These are phyloP conservation scores for Luperina nickerlii DNA, from an alignment of 2,888 invertebrate genomes.

Conservation along the genomic window DNA sequence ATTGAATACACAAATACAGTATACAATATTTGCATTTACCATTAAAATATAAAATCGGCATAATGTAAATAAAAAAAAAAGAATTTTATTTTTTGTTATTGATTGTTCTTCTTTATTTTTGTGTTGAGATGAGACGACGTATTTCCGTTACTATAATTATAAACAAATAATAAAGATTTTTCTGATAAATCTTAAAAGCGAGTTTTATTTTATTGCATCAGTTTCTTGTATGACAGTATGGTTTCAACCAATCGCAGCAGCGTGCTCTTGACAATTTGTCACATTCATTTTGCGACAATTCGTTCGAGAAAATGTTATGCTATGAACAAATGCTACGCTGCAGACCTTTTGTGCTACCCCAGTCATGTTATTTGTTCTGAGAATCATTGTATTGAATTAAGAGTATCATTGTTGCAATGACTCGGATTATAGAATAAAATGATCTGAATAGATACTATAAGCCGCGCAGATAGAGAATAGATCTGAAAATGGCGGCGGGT, in stretches of 20 bases:
- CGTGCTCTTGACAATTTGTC: not conserved
- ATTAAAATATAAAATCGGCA: conserved; percentile 67
- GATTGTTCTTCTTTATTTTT: conserved; percentile 85
- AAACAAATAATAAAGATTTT: conserved; percentile 86
- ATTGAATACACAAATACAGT: conserved; percentile 62
- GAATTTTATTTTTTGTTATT: conserved; percentile 84
- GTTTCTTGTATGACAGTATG: too few species aligned
- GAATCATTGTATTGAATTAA: not conserved
- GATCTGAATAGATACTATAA: too few species aligned
- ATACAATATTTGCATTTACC: conserved; percentile 71
- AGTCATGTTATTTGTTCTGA: not conserved
- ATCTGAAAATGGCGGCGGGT: too few species aligned
- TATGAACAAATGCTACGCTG: too few species aligned
- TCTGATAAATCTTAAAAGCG: conserved; percentile 79
- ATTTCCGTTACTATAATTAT: conserved; percentile 85
- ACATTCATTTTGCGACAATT: not conserved
- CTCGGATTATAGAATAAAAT: not conserved
- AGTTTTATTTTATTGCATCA: conserved; percentile 43
- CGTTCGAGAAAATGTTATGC: too few species aligned
- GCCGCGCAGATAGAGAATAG: too few species aligned
- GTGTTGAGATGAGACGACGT: conserved; percentile 80
- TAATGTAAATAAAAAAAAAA: conserved; percentile 83
- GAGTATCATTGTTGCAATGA: not conserved
- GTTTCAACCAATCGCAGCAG: not conserved
- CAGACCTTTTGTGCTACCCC: not conserved